Conservation (phyloP, 2,113 vertebrate genomes). For the Corvus cornix region DNA sequence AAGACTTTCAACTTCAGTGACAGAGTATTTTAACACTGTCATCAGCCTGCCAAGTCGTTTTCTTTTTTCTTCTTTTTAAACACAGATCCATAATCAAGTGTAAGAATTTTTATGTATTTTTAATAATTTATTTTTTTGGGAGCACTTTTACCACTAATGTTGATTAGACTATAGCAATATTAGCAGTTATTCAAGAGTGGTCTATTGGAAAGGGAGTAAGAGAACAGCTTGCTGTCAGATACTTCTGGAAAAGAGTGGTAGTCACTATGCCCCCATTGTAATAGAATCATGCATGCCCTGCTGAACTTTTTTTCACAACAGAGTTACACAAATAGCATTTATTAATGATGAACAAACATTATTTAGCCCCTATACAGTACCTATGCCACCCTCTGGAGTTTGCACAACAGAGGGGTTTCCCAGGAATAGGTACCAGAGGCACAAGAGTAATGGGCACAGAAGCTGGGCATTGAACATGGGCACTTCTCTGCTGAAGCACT, state of each 20-base stretch:
- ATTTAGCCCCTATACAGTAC: neutral
- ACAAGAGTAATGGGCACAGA: rapidly evolving
- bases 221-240: neutral
- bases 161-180: neutral
- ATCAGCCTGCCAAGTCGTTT: neutral
- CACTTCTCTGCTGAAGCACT: neutral
- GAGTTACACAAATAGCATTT: neutral
- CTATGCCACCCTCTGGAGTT: neutral
- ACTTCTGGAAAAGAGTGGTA: neutral
- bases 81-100: neutral
- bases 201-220: neutral
- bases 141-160: neutral
- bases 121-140: neutral
- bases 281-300: neutral
- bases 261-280: neutral
- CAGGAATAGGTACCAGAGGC: neutral
- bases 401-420: neutral
- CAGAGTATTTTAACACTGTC: neutral
- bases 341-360: neutral
- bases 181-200: neutral
- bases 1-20: neutral
- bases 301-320: neutral
- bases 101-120: neutral
- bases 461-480: neutral
- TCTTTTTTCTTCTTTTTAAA: neutral